A percentile compares a stretch with the other conserved stretches of the same genome.
Conservation (phyloP, 2,797 vertebrate species). For the Pseudomugil tenellus region DNA sequence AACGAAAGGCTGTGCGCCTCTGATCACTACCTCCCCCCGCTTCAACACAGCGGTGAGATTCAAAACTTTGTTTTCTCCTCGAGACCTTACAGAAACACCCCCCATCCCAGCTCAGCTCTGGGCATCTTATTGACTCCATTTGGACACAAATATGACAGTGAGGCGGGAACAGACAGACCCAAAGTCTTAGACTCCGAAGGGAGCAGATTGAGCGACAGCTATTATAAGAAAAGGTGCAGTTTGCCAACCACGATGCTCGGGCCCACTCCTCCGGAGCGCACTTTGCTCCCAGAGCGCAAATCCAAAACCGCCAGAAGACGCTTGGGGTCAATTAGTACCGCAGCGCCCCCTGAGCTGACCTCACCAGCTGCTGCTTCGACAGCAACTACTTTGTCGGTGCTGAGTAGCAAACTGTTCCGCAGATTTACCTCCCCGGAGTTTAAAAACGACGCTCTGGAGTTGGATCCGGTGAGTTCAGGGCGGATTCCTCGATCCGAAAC, state of each 20-base stretch:
- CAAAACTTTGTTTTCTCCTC: slow-evolving; percentile 33
- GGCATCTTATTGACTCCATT: slow-evolving; percentile 73
- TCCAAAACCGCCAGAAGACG: slow-evolving; percentile 49
- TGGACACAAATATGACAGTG: slow-evolving; percentile 21
- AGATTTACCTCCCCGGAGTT: slow-evolving; percentile 81
- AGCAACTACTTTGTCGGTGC: slow-evolving; percentile 49
- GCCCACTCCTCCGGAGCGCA: slow-evolving; percentile 63
- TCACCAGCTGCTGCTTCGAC: slow-evolving; percentile 9
- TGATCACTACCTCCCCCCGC: slow-evolving; percentile 31
- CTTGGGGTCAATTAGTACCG: slow-evolving; percentile 23
- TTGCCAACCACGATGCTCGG: slow-evolving; percentile 71
- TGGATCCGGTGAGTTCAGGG: slow-evolving; percentile 15
- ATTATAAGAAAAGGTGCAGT: slow-evolving; percentile 80
- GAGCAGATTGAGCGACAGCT: slow-evolving; percentile 70
- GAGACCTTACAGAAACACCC: slow-evolving; percentile 43
- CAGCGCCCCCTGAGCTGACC: slow-evolving; percentile 8
- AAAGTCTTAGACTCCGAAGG: slow-evolving; percentile 33
- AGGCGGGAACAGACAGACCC: background rate
- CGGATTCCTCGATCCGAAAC: slow-evolving; percentile 76
- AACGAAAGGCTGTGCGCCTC: background rate
- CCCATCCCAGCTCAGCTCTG: slow-evolving; percentile 43
- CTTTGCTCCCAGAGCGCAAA: slow-evolving; percentile 52
- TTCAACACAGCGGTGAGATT: slow-evolving; percentile 12
- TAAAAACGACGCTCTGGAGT: slow-evolving; percentile 44
- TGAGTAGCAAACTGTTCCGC: slow-evolving; percentile 76